These are phyloP conservation scores for Mesopsocus fuscifrons DNA, from an alignment of 2,888 invertebrate genomes.

Conservation along the genomic window DNA sequence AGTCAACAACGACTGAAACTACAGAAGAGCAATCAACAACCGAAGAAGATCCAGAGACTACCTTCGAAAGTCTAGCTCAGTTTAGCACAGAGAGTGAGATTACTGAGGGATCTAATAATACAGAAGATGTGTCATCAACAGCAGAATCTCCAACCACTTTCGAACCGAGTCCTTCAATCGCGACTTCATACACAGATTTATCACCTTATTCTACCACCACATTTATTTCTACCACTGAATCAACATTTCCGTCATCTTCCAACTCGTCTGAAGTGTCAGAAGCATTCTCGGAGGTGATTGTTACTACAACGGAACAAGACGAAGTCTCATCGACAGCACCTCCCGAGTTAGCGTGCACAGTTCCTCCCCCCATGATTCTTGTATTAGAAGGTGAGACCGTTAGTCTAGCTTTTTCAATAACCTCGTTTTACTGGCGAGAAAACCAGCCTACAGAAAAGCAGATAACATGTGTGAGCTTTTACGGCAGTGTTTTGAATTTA, in stretches of 20 bases:
- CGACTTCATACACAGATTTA: neutral
- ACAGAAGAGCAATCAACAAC: constrained; percentile 8
- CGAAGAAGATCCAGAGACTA: constrained; percentile 8
- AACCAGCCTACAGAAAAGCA: no score
- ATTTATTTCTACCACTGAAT: neutral
- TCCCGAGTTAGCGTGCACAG: constrained; percentile 12
- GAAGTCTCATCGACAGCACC: constrained; percentile 15
- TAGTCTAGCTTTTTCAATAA: no score
- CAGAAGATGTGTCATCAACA: neutral
- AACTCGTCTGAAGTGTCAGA: no score
- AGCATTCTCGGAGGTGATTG: neutral
- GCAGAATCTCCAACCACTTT: neutral
- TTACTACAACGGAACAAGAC: constrained; percentile 11
- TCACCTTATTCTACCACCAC: neutral
- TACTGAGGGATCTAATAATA: neutral
- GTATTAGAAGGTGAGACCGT: constrained; percentile 61
- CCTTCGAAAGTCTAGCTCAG: neutral
- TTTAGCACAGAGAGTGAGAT: neutral
- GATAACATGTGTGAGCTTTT: no score
- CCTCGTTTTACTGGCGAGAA: no score
- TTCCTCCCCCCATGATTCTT: constrained; percentile 52
- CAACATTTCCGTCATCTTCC: no score
- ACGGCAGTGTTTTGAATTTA: no score
- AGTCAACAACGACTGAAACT: constrained; percentile 6
- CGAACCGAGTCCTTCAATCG: neutral